A percentile compares a stretch with the other conserved stretches of the same genome.
phyloP scores from a whole-genome alignment of 2,888 invertebrate genomes.

The Sycophila texana region DNA sequence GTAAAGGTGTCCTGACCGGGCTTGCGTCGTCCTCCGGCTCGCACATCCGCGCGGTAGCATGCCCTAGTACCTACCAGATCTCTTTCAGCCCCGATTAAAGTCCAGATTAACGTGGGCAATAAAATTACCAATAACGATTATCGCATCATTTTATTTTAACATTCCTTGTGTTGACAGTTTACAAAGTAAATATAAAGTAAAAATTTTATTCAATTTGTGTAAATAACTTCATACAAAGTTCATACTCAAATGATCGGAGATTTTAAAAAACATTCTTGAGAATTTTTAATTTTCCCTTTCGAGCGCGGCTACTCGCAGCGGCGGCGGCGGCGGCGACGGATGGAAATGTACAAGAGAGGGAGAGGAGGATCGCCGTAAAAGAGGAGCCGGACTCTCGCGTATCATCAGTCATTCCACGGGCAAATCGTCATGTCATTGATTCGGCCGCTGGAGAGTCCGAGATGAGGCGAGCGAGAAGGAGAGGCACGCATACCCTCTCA shows the following conservation, averaged over 20 bases:
- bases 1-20: not conserved
- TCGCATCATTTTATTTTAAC: too few relatives aligned
- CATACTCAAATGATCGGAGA: too few relatives aligned
- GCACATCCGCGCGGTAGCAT: not conserved
- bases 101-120: too few relatives aligned
- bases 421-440: constrained; percentile 66
- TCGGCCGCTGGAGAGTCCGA: constrained; percentile 21
- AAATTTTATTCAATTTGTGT: too few relatives aligned
- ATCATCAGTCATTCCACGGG: constrained; percentile 66
- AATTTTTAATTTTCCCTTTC: constrained; percentile 13
- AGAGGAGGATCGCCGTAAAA: constrained; percentile 16
- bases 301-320: not conserved
- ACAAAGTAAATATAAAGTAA: too few relatives aligned
- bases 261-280: too few relatives aligned
- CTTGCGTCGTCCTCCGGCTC: not conserved
- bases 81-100: constrained; percentile 8
- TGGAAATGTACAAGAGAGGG: constrained; percentile 17
- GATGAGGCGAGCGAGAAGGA: not conserved
- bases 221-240: too few relatives aligned
- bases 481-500: constrained; percentile 24
- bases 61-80: constrained; percentile 7
- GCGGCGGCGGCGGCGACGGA: constrained; percentile 21
- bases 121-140: too few relatives aligned
- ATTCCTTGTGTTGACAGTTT: too few relatives aligned
- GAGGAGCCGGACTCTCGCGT: not conserved